Percentiles rank a stretch among this genome's conserved stretches.
These are phyloP conservation scores for Rattus norvegicus DNA, from an alignment of 2,113 vertebrate species.

Conservation along the genomic window DNA sequence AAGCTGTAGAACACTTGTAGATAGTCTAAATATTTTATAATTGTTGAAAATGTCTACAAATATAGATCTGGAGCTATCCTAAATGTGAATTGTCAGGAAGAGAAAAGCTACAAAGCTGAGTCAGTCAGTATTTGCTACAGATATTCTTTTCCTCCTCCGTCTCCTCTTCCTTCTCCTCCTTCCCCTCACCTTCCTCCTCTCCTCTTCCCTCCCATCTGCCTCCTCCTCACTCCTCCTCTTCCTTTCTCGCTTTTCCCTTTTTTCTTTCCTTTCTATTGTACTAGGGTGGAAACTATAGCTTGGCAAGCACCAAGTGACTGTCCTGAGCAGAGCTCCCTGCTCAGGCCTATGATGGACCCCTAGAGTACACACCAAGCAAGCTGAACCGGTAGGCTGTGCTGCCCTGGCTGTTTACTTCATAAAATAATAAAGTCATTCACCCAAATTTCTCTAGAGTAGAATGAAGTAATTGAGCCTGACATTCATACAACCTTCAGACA, in stretches of 20 bases:
- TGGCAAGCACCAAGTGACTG: neutral
- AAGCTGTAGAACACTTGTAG: neutral
- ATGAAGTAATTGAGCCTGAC: neutral
- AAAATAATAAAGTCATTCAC: neutral
- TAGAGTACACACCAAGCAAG: neutral
- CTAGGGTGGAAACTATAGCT: neutral
- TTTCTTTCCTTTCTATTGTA: neutral
- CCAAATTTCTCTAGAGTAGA: neutral
- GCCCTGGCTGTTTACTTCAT: neutral
- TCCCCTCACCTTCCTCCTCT: neutral
- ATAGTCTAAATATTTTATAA: conserved; percentile 36
- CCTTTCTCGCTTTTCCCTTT: neutral
- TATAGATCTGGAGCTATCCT: neutral
- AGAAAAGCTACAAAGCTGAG: neutral
- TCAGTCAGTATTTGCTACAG: neutral
- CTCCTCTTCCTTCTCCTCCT: accelerated
- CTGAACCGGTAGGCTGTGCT: neutral
- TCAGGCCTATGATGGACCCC: neutral
- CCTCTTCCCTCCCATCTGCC: neutral
- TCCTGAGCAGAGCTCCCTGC: neutral
- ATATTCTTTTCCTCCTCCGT: neutral
- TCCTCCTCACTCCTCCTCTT: neutral
- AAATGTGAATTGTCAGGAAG: neutral
- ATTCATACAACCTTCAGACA: neutral
- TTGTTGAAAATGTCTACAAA: conserved; percentile 27